Evolutionary conservation across 2,113 vertebrate genomes (phyloP).

Genomic region (Thermophis baileyi): DNA sequence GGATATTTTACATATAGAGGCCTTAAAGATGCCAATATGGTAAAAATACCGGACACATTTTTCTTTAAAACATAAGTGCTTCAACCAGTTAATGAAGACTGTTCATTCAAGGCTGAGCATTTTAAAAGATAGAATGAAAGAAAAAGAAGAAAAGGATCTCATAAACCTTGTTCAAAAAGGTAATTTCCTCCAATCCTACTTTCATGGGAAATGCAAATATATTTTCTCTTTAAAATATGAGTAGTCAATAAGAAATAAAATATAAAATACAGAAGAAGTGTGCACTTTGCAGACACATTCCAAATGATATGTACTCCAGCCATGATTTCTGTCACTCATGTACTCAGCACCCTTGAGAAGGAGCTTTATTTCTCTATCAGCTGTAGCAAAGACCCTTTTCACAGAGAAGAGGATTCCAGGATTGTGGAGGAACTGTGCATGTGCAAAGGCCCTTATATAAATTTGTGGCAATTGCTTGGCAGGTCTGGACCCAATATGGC

Average conservation of each 20-base stretch:
- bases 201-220: background rate
- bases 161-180: background rate
- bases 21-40: conserved; percentile 24
- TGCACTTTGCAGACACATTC: background rate
- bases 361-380: background rate
- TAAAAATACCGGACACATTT: background rate
- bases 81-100: conserved; percentile 19
- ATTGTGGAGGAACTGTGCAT: background rate
- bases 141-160: background rate
- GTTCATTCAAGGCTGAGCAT: conserved; percentile 1
- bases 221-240: background rate
- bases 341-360: background rate
- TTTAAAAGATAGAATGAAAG: background rate
- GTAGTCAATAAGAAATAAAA: background rate
- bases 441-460: background rate
- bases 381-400: background rate
- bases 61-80: background rate
- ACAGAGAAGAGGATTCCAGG: background rate
- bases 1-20: conserved; percentile 26
- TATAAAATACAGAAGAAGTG: background rate
- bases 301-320: background rate
- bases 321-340: background rate
- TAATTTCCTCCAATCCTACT: background rate
- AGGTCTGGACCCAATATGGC: background rate
- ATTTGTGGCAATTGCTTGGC: background rate